A percentile compares a stretch with the other conserved stretches of the same genome.
Evolutionary conservation across 2,888 invertebrate genomes (phyloP).

Genomic region (Harpalus rubripes): DNA sequence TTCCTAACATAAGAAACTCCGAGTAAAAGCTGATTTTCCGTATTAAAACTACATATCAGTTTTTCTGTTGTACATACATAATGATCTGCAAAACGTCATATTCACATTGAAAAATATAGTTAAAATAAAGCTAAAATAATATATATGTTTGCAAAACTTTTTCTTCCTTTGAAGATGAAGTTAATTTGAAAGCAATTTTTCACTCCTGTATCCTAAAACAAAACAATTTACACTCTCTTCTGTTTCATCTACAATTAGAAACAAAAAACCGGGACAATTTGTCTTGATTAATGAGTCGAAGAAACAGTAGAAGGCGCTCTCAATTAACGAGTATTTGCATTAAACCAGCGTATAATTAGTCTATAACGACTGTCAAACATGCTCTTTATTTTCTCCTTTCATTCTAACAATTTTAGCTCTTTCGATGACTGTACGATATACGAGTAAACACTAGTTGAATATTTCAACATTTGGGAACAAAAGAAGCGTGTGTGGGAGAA

Average conservation of each 20-base stretch:
- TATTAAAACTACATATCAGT: too few species aligned
- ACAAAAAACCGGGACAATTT: constrained; percentile 49
- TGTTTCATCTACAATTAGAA: constrained; percentile 39
- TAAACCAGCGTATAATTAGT: constrained; percentile 55
- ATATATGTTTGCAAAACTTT: too few species aligned
- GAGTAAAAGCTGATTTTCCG: too few species aligned
- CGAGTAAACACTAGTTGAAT: constrained; percentile 8
- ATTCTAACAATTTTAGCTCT: neutral
- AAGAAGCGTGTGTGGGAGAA: constrained; percentile 14
- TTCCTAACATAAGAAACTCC: too few species aligned
- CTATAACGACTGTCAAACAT: constrained; percentile 30
- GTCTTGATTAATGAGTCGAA: constrained; percentile 55
- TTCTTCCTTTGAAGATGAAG: neutral
- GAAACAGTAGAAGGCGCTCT: constrained; percentile 57
- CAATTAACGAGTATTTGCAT: constrained; percentile 57
- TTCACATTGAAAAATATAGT: too few species aligned
- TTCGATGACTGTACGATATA: neutral
- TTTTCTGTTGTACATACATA: too few species aligned
- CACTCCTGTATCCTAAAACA: neutral
- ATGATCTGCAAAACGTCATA: too few species aligned
- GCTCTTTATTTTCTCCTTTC: constrained; percentile 11
- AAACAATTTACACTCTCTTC: constrained; percentile 44
- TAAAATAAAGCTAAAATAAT: too few species aligned
- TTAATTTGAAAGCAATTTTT: neutral
- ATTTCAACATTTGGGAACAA: constrained; percentile 26